phyloP scores from a whole-genome alignment of 2,113 vertebrate species.

The Lamprologus speciosus region DNA sequence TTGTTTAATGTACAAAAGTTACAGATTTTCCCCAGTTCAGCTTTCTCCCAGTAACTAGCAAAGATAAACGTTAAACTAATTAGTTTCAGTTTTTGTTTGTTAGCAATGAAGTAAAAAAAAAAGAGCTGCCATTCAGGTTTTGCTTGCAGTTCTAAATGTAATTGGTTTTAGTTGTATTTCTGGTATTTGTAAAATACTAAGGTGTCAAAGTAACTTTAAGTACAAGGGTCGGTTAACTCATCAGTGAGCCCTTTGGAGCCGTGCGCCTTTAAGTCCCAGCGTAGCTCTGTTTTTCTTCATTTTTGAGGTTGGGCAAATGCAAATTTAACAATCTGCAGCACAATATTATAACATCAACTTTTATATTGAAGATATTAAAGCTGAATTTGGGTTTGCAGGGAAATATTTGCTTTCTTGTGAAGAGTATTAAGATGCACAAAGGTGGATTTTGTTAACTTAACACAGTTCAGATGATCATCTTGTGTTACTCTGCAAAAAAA shows the following conservation, averaged over 20 bases:
- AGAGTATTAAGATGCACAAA: neutral
- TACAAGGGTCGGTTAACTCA: neutral
- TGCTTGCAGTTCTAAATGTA: neutral
- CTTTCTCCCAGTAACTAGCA: neutral
- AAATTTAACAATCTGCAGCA: neutral
- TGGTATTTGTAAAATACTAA: neutral
- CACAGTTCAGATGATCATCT: neutral
- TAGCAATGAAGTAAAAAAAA: neutral
- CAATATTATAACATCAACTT: neutral
- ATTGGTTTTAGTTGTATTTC: neutral
- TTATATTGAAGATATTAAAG: neutral
- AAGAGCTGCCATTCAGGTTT: neutral
- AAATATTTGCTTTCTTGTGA: neutral
- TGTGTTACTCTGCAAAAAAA: neutral
- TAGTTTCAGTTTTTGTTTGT: neutral
- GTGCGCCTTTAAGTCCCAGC: fast-evolving
- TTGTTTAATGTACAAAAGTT: neutral
- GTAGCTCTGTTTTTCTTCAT: fast-evolving
- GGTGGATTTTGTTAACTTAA: neutral
- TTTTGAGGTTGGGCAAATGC: neutral
- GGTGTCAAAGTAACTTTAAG: neutral
- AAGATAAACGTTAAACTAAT: neutral
- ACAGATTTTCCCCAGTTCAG: neutral
- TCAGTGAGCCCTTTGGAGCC: neutral
- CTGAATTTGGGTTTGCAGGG: neutral